Evolutionary conservation across 2,113 vertebrate genomes (phyloP).

Genomic region (Paradisaea rubra): DNA sequence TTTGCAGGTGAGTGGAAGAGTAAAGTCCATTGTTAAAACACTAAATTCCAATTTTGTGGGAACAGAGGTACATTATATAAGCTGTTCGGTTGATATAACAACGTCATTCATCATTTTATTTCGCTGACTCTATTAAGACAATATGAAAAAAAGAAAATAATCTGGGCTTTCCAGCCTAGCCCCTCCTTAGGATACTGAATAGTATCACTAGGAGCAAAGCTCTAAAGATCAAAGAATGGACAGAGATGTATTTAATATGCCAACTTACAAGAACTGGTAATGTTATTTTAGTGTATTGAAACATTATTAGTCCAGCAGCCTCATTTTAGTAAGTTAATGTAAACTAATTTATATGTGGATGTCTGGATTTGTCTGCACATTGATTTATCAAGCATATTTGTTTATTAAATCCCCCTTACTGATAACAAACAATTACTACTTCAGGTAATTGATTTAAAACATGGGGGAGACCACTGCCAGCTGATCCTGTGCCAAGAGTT

Average conservation of each 20-base stretch:
- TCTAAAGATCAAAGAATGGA: neutral
- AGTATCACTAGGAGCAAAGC: neutral
- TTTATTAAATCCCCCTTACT: neutral
- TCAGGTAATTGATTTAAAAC: slow-evolving; percentile 34
- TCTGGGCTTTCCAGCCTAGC: neutral
- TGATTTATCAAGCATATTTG: neutral
- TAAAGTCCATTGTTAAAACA: neutral
- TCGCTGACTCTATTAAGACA: neutral
- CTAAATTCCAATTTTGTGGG: neutral
- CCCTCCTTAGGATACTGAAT: neutral
- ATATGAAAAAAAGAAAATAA: neutral
- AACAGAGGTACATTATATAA: neutral
- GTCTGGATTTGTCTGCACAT: neutral
- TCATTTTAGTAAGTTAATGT: neutral
- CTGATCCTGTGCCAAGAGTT: neutral
- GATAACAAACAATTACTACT: neutral
- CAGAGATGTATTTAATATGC: neutral
- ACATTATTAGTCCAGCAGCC: neutral
- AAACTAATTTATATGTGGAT: neutral
- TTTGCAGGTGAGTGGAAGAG: slow-evolving; percentile 2
- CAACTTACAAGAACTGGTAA: neutral
- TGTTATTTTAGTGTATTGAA: neutral
- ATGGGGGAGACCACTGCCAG: neutral
- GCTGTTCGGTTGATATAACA: neutral
- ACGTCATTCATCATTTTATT: neutral